These are phyloP conservation scores for Vannuccia rotundouncinata DNA, from an alignment of 2,888 invertebrate genomes.

Conservation along the genomic window DNA sequence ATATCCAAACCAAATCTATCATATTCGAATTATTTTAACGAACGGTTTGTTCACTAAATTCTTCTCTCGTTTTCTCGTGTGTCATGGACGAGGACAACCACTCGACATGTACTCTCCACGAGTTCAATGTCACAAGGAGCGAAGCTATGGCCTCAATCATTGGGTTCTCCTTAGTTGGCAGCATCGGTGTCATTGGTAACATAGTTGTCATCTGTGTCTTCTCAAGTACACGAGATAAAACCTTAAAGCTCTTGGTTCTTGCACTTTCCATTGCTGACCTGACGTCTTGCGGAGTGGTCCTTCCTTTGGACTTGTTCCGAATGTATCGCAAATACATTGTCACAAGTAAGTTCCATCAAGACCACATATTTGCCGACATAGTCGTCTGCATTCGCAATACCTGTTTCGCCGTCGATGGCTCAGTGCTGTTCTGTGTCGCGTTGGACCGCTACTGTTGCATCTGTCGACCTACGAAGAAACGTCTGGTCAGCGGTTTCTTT, in stretches of 20 bases:
- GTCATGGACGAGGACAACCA: not conserved
- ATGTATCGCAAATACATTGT: not conserved
- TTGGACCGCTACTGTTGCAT: conserved; percentile 21
- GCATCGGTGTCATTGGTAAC: conserved; percentile 6
- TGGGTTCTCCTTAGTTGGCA: not conserved
- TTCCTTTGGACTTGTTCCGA: conserved; percentile 27
- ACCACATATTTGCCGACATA: conserved; percentile 14
- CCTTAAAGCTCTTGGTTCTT: not conserved
- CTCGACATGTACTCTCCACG: conserved; percentile 1
- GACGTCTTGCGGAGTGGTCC: not conserved
- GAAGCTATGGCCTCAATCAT: not conserved
- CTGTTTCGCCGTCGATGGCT: conserved; percentile 24
- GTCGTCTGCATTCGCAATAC: conserved; percentile 18
- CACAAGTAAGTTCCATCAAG: not conserved
- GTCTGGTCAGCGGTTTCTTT: not conserved
- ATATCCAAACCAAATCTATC: not conserved
- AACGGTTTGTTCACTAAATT: too few species aligned
- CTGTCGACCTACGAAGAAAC: not conserved
- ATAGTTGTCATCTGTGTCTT: not conserved
- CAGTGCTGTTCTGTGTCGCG: not conserved
- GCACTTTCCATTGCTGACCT: conserved; percentile 23
- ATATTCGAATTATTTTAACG: too few species aligned
- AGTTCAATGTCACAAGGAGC: not conserved
- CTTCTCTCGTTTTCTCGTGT: too few species aligned
- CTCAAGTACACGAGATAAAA: not conserved